A percentile compares a stretch with the other conserved stretches of the same genome.
These are phyloP conservation scores for Plumapathes pennacea DNA, from an alignment of 92 coral and sea anemone genomes.

Conservation along the genomic window DNA sequence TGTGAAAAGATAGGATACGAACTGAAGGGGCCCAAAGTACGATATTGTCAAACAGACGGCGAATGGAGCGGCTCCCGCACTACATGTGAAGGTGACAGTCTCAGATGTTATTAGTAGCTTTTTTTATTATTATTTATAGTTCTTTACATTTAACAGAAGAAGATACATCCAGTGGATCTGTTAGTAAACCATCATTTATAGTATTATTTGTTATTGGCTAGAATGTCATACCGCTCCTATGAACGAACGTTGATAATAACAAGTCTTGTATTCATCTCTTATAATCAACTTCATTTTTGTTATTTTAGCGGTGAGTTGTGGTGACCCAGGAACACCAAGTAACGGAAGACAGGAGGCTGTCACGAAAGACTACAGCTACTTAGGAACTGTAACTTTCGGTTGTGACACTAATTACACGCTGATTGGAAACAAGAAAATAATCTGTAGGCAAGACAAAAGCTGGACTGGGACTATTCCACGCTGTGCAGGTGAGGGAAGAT, in stretches of 20 bases:
- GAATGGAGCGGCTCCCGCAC: slow-evolving; percentile 17
- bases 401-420: slow-evolving; percentile 21
- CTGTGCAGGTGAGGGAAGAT: slow-evolving; percentile 27
- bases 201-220: no score
- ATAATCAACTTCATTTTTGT: neutral
- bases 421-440: neutral
- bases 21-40: slow-evolving; percentile 16
- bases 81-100: slow-evolving; percentile 12
- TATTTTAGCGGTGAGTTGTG: slow-evolving; percentile 19
- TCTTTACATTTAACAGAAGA: no score
- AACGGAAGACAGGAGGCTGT: slow-evolving; percentile 4
- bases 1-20: slow-evolving; percentile 33
- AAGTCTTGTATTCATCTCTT: neutral
- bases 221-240: no score
- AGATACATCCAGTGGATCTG: no score
- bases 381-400: slow-evolving; percentile 5
- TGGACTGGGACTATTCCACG: slow-evolving; percentile 27
- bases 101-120: no score
- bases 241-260: no score
- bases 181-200: no score
- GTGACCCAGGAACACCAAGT: slow-evolving; percentile 27
- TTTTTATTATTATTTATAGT: no score
- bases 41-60: slow-evolving; percentile 10
- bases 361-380: slow-evolving; percentile 10
- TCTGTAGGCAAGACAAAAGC: slow-evolving; percentile 15